A percentile compares a stretch with the other conserved stretches of the same genome.
phyloP scores from a whole-genome alignment of 2,113 vertebrate species.

The Lethenteron camtschaticum region DNA sequence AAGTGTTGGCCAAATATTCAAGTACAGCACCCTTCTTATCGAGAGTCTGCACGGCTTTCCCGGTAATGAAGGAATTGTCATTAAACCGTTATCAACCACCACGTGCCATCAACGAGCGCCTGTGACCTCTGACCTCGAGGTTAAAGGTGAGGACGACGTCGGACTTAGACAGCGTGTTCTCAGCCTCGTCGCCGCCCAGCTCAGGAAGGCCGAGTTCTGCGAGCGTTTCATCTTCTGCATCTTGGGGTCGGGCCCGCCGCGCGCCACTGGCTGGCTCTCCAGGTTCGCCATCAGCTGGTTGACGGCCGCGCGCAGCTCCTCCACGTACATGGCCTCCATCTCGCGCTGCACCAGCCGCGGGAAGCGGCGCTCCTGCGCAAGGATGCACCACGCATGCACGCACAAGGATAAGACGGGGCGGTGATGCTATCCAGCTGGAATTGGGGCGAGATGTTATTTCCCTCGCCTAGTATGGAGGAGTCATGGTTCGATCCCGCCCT shows the following conservation, averaged over 20 bases:
- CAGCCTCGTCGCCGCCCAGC: conserved; percentile 68
- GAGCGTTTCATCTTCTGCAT: conserved; percentile 71
- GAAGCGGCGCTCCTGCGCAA: conserved; percentile 46
- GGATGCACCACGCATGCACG: conserved; percentile 7
- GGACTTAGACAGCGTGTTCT: conserved; percentile 61
- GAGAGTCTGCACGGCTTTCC: no score
- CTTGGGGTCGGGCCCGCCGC: conserved; percentile 58
- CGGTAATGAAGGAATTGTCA: no score
- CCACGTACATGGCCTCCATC: conserved; percentile 68
- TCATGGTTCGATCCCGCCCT: no score
- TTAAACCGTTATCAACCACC: no score
- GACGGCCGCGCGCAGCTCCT: conserved; percentile 66
- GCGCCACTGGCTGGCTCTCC: conserved; percentile 86
- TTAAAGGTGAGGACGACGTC: conserved; percentile 76
- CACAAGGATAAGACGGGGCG: no score
- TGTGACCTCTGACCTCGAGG: conserved; percentile 41
- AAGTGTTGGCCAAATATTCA: no score
- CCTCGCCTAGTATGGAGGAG: no score
- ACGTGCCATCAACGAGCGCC: no score
- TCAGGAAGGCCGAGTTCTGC: conserved; percentile 69
- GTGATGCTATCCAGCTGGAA: no score
- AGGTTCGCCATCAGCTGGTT: conserved; percentile 89
- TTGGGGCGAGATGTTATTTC: no score
- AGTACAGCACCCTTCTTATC: no score
- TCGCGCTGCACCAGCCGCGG: conserved; percentile 50